These are phyloP conservation scores for Apotomis capreana DNA, from an alignment of 2,888 invertebrate species.

Conservation along the genomic window DNA sequence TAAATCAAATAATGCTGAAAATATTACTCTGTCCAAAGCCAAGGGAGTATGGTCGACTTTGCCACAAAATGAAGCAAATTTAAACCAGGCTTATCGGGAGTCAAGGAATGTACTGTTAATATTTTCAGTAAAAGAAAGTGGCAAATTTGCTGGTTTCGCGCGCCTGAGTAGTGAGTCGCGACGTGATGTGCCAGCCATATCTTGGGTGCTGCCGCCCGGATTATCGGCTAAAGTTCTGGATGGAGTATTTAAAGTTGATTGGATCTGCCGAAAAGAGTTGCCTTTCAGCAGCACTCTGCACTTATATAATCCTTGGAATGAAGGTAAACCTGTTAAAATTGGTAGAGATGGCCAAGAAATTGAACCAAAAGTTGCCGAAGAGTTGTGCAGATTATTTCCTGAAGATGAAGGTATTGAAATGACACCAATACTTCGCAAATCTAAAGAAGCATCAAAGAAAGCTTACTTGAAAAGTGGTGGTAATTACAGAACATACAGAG, in stretches of 20 bases:
- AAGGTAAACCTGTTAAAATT: conserved; percentile 98
- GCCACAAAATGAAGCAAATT: conserved; percentile 97
- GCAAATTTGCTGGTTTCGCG: conserved; percentile 97
- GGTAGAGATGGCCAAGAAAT: conserved; percentile 99
- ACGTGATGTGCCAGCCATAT: conserved; percentile 93
- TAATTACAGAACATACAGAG: conserved; percentile 77
- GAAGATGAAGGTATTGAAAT: conserved; percentile 96
- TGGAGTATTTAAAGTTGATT: conserved; percentile 98
- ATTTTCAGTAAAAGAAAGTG: conserved; percentile 99
- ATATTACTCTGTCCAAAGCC: conserved; percentile 96
- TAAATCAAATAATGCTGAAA: conserved; percentile 99
- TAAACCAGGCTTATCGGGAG: conserved; percentile 97
- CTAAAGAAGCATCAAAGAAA: conserved; percentile 91
- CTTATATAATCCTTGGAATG: conserved; percentile 98
- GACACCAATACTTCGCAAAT: conserved; percentile 92
- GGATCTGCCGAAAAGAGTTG: conserved; percentile 97
- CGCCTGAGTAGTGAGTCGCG: conserved; percentile 94
- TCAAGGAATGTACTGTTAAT: conserved; percentile 96
- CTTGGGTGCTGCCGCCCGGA: conserved; percentile 97
- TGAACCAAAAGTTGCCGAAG: conserved; percentile 97
- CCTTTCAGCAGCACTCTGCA: conserved; percentile 96
- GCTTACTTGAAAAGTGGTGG: conserved; percentile 81
- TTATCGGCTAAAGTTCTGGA: conserved; percentile 96
- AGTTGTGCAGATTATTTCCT: conserved; percentile 96
- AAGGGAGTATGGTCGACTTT: conserved; percentile 99